Conservation (phyloP, 2,888 invertebrate genomes). For the Netelia inedita region DNA sequence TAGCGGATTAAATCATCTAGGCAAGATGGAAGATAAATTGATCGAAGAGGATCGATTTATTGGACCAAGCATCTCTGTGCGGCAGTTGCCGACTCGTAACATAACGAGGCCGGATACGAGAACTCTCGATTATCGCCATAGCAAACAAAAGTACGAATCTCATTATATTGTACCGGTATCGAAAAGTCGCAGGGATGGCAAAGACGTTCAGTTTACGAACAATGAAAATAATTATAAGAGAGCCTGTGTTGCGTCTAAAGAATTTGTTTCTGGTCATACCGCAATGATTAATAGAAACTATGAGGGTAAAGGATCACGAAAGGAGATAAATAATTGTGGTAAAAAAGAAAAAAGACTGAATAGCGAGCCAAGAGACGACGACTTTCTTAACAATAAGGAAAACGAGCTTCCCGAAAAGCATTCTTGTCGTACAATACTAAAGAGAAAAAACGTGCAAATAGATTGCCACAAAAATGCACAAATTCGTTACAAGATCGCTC, state of each 20-base stretch:
- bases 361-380: no score
- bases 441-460: neutral
- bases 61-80: constrained; percentile 5
- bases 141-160: neutral
- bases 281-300: neutral
- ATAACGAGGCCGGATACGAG: neutral
- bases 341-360: neutral
- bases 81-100: no score
- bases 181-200: neutral
- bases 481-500: neutral
- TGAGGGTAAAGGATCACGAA: neutral
- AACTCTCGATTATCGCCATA: constrained; percentile 23
- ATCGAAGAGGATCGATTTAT: neutral
- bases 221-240: neutral
- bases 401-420: neutral
- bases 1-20: neutral
- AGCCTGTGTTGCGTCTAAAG: neutral
- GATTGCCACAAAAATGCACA: neutral
- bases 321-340: neutral
- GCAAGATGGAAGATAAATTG: neutral
- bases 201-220: neutral
- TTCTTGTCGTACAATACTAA: neutral
- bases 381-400: neutral
- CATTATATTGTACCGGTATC: neutral
- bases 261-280: neutral